Conservation (phyloP, 2,797 vertebrate species). For the Pyrocephalus nanus region DNA sequence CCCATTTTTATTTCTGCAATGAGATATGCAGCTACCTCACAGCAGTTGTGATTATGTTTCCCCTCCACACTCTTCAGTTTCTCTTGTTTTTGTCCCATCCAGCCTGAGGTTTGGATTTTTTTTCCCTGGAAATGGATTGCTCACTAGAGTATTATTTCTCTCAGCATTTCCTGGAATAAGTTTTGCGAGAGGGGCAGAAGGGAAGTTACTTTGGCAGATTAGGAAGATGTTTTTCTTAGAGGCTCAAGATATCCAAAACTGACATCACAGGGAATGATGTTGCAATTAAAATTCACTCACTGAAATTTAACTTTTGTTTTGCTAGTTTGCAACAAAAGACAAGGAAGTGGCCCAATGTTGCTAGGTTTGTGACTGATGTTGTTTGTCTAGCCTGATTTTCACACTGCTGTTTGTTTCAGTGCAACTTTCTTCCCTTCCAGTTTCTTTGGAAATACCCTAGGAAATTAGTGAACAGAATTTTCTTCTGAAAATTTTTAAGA, state of each 20-base stretch:
- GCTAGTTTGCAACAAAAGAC: neutral
- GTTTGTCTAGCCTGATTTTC: neutral
- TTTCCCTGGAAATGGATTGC: neutral
- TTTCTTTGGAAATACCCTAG: neutral
- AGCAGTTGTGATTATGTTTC: neutral
- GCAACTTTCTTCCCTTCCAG: neutral
- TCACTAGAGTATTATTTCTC: neutral
- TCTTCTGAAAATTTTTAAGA: neutral
- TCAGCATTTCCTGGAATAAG: neutral
- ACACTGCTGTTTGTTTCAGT: neutral
- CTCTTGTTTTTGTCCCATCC: neutral
- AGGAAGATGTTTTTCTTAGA: neutral
- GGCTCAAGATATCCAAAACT: neutral
- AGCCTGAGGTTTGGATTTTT: neutral
- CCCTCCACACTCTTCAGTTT: neutral
- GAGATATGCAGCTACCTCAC: neutral
- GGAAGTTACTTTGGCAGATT: neutral
- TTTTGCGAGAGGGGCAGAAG: neutral
- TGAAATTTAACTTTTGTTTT: neutral
- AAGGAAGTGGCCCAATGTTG: constrained; percentile 32
- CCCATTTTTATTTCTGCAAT: neutral
- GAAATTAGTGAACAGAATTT: neutral
- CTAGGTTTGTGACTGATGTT: neutral
- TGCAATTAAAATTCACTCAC: neutral
- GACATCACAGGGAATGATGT: neutral